A percentile compares a stretch with the other conserved stretches of the same genome.
phyloP scores from a whole-genome alignment of 1,140 invertebrate genomes.

The Bombus waltoni region DNA sequence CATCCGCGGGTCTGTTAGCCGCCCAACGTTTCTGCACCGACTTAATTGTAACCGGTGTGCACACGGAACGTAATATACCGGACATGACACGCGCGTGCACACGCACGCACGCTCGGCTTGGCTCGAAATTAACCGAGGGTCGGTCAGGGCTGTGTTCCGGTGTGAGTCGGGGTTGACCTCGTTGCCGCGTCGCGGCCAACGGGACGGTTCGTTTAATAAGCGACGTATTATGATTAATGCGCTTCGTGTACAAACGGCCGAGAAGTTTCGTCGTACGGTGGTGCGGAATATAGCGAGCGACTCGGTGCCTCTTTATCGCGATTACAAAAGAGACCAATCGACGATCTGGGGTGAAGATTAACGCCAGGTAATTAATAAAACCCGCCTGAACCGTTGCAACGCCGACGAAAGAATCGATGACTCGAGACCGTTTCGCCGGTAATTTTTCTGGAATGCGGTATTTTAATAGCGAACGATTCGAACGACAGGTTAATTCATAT shows the following conservation, averaged over 20 bases:
- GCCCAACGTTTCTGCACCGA: background rate
- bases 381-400: background rate
- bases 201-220: constrained; percentile 48
- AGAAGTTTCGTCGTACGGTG: constrained; percentile 9
- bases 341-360: background rate
- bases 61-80: constrained; percentile 26
- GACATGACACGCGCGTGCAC: background rate
- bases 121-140: constrained; percentile 51
- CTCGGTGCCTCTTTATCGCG: background rate
- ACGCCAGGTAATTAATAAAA: constrained; percentile 31
- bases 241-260: constrained; percentile 23
- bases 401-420: background rate
- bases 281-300: background rate
- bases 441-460: background rate
- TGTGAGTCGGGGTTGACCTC: constrained; percentile 37
- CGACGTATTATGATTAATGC: constrained; percentile 56
- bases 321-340: constrained; percentile 1
- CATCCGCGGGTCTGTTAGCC: background rate
- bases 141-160: constrained; percentile 15
- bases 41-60: constrained; percentile 36
- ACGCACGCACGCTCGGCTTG: background rate
- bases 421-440: background rate
- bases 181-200: constrained; percentile 36
- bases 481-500: too few species aligned
- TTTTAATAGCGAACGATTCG: background rate